These are phyloP conservation scores for Gymnarchus niloticus DNA, from an alignment of 2,113 vertebrate genomes.

Conservation along the genomic window DNA sequence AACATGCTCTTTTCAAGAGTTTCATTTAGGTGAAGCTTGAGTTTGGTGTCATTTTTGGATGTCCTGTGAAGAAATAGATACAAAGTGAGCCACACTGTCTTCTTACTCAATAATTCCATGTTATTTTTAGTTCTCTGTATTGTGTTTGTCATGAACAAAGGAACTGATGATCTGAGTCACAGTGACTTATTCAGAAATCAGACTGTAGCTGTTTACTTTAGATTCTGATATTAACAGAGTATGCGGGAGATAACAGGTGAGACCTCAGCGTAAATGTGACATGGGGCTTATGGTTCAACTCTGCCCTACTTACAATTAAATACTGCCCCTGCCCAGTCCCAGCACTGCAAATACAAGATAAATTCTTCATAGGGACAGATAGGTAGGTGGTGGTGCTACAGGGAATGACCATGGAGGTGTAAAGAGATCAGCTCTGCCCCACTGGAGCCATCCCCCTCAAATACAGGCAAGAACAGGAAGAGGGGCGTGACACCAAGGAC, in stretches of 20 bases:
- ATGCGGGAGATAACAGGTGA: not conserved
- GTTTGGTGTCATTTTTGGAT: not conserved
- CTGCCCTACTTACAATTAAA: slow-evolving; percentile 13
- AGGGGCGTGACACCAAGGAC: not conserved
- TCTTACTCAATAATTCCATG: too few relatives aligned
- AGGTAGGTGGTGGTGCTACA: not conserved
- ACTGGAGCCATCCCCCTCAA: not conserved
- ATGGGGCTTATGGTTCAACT: slow-evolving; percentile 10
- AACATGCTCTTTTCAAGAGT: not conserved
- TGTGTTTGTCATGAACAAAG: not conserved
- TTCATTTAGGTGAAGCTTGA: not conserved
- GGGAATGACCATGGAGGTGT: not conserved
- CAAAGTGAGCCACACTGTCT: not conserved
- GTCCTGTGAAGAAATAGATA: not conserved
- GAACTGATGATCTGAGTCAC: not conserved
- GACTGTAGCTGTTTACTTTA: not conserved
- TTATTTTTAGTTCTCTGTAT: too few relatives aligned
- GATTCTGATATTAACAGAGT: not conserved
- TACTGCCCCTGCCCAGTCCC: not conserved
- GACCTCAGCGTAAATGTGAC: not conserved
- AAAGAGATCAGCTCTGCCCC: not conserved
- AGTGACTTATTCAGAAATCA: too few relatives aligned
- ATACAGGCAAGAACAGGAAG: not conserved
- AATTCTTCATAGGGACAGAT: not conserved
- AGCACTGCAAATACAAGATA: not conserved